Evolutionary conservation across 2,888 invertebrate species (phyloP).

Genomic region (Sussaba pulchella): DNA sequence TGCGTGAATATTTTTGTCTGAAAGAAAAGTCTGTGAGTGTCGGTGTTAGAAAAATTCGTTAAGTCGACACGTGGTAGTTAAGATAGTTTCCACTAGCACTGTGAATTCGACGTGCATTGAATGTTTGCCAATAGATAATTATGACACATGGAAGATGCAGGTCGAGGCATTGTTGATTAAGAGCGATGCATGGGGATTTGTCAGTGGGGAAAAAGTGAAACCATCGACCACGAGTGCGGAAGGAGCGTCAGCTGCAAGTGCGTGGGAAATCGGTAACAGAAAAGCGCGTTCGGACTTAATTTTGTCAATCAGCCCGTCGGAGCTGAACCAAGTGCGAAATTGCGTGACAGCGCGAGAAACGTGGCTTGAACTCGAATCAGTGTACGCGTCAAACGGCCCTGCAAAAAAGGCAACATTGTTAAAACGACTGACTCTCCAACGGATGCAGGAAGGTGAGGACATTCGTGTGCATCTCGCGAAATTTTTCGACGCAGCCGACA

Average conservation of each 20-base stretch:
- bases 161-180: constrained; percentile 39
- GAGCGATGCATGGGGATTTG: constrained; percentile 27
- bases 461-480: constrained; percentile 30
- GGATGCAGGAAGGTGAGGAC: constrained; percentile 36
- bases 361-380: no score
- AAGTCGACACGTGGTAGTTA: no score
- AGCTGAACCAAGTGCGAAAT: no score
- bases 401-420: constrained; percentile 30
- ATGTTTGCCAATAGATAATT: constrained; percentile 17
- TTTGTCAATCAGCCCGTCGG: no score
- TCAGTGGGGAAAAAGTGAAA: constrained; percentile 18
- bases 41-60: no score
- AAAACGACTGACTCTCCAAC: constrained; percentile 9
- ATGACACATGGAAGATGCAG: constrained; percentile 44
- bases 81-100: no score
- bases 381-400: constrained; percentile 24
- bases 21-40: no score
- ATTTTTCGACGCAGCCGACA: constrained; percentile 47
- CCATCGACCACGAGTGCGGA: background rate
- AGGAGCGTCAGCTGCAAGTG: no score
- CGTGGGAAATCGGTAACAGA: no score
- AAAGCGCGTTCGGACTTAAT: no score
- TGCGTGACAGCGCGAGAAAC: no score
- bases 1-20: background rate
- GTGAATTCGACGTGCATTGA: constrained; percentile 12